Conservation (phyloP, 1,140 invertebrate genomes). For the Drosophila tani region DNA sequence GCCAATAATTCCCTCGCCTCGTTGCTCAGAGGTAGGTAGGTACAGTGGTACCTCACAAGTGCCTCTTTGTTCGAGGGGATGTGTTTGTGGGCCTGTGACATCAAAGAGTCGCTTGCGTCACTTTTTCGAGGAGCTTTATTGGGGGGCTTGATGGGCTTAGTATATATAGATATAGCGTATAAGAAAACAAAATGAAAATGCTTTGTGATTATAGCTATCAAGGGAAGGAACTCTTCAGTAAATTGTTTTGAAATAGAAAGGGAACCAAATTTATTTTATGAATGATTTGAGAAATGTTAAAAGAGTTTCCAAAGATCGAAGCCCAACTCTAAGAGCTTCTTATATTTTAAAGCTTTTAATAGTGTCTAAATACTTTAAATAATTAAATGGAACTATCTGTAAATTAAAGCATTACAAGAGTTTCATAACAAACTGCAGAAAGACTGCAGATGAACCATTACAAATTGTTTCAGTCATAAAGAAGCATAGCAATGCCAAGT, state of each 20-base stretch:
- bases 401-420: neutral
- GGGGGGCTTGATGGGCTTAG: constrained; percentile 19
- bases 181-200: constrained; percentile 4
- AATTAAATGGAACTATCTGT: neutral
- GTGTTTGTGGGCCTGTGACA: constrained; percentile 19
- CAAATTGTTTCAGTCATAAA: too few relatives aligned
- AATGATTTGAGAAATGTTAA: too few relatives aligned
- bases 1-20: neutral
- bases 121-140: constrained; percentile 22
- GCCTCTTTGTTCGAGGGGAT: constrained; percentile 6
- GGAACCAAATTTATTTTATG: neutral
- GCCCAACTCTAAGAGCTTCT: too few relatives aligned
- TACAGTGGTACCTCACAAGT: constrained; percentile 27
- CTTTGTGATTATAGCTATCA: neutral
- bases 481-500: neutral
- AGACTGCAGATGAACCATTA: neutral
- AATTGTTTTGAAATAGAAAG: neutral
- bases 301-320: too few relatives aligned
- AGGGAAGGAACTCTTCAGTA: neutral
- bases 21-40: neutral
- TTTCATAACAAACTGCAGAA: neutral
- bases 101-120: constrained; percentile 47
- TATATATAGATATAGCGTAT: neutral
- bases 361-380: too few relatives aligned
- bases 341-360: too few relatives aligned